Conservation (phyloP, 2,113 vertebrate species). For the Hyperopisus bebe region DNA sequence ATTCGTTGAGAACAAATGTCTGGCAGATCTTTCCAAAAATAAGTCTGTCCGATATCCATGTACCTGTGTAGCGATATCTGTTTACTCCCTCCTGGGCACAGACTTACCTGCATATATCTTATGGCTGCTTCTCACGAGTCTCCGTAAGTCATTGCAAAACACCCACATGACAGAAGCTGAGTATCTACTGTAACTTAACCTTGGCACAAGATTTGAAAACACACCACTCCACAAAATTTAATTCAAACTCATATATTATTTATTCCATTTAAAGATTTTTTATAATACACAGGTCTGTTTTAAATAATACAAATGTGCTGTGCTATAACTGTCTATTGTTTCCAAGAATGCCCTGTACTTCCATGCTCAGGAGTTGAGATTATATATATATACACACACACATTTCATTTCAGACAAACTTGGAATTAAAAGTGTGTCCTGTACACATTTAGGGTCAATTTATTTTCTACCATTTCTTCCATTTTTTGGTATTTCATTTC, state of each 20-base stretch:
- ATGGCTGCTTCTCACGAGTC: neutral
- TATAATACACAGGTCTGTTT: slow-evolving; percentile 71
- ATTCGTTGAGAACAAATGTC: neutral
- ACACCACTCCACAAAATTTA: slow-evolving; percentile 43
- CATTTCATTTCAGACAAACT: slow-evolving; percentile 47
- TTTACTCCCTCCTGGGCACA: neutral
- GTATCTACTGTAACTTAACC: neutral
- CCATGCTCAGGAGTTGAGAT: slow-evolving; percentile 57
- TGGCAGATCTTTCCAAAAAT: neutral
- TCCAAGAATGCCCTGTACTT: slow-evolving; percentile 60
- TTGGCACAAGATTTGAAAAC: slow-evolving; percentile 24
- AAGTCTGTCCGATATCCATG: neutral
- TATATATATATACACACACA: slow-evolving; percentile 53
- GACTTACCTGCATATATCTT: neutral
- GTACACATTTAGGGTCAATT: slow-evolving; percentile 49
- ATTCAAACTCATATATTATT: slow-evolving; percentile 73
- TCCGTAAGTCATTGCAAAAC: neutral
- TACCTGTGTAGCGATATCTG: neutral
- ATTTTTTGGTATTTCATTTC: slow-evolving; percentile 50
- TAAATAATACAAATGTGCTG: slow-evolving; percentile 71
- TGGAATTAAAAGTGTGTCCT: slow-evolving; percentile 39
- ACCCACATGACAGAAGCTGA: neutral
- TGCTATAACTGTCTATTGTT: slow-evolving; percentile 62
- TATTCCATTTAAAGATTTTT: slow-evolving; percentile 74
- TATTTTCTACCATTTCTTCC: slow-evolving; percentile 23